Conservation (phyloP, 2,888 invertebrate species). For the Drosophila ustulata region DNA sequence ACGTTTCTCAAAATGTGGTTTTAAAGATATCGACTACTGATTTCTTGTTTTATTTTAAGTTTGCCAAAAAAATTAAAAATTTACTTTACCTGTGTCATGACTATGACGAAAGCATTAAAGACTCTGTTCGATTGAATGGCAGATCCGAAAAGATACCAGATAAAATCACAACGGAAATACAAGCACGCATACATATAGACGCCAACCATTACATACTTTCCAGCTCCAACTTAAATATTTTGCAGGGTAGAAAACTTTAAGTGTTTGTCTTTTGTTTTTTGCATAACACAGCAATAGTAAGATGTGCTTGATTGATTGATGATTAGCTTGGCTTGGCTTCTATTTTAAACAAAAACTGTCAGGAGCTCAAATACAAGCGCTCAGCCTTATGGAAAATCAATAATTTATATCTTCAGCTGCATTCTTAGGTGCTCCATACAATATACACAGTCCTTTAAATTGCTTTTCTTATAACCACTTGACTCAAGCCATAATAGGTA, state of each 20-base stretch:
- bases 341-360: conserved; percentile 53
- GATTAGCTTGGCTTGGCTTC: conserved; percentile 59
- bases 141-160: no score
- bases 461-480: conserved; percentile 4
- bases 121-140: no score
- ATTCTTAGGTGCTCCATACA: conserved; percentile 52
- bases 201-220: conserved; percentile 33
- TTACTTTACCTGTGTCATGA: neutral
- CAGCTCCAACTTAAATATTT: conserved; percentile 44
- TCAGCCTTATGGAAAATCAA: conserved; percentile 66
- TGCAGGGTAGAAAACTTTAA: conserved; percentile 39
- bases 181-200: neutral
- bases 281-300: conserved; percentile 56
- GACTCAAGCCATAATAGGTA: no score
- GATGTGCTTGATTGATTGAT: conserved; percentile 72
- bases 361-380: conserved; percentile 66
- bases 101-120: conserved; percentile 7
- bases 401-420: conserved; percentile 71
- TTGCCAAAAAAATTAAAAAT: conserved; percentile 33
- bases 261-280: conserved; percentile 59
- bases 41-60: conserved; percentile 68
- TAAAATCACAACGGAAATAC: conserved; percentile 15
- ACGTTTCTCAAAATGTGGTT: conserved; percentile 48
- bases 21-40: conserved; percentile 58
- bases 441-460: conserved; percentile 17